These are phyloP conservation scores for Acipenser oxyrinchus DNA, from an alignment of 2,797 vertebrate species.

Conservation along the genomic window DNA sequence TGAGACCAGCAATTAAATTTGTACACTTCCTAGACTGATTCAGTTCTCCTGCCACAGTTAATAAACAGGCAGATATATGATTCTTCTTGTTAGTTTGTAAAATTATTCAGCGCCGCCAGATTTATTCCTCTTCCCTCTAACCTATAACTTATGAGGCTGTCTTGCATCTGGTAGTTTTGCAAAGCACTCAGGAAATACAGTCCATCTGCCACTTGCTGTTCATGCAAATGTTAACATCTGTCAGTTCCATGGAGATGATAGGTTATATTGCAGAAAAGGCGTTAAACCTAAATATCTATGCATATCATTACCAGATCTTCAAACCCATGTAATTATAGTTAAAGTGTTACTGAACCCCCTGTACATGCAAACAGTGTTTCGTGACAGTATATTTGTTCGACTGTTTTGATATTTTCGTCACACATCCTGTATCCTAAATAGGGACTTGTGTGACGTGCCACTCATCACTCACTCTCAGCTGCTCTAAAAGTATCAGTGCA, in stretches of 20 bases:
- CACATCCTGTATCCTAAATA: too few relatives aligned
- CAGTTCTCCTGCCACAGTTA: background rate
- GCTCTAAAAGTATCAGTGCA: too few relatives aligned
- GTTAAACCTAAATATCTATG: background rate
- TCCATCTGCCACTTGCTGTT: background rate
- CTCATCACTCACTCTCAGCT: too few relatives aligned
- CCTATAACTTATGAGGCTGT: background rate
- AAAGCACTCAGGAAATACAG: background rate
- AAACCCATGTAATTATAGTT: too few relatives aligned
- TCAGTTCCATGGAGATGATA: background rate
- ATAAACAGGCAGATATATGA: background rate
- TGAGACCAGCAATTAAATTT: background rate
- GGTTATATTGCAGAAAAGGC: background rate
- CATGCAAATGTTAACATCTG: background rate
- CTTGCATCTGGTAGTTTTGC: background rate
- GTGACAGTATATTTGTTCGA: too few relatives aligned
- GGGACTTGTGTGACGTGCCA: too few relatives aligned
- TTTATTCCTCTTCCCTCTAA: background rate
- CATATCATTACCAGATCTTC: too few relatives aligned
- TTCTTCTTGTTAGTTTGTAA: background rate
- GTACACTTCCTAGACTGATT: background rate
- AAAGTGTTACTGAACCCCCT: too few relatives aligned
- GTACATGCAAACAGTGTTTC: too few relatives aligned
- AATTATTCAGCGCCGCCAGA: background rate
- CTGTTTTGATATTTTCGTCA: too few relatives aligned